Conservation (phyloP, 2,888 invertebrate species). For the Pyrgus malvae region DNA sequence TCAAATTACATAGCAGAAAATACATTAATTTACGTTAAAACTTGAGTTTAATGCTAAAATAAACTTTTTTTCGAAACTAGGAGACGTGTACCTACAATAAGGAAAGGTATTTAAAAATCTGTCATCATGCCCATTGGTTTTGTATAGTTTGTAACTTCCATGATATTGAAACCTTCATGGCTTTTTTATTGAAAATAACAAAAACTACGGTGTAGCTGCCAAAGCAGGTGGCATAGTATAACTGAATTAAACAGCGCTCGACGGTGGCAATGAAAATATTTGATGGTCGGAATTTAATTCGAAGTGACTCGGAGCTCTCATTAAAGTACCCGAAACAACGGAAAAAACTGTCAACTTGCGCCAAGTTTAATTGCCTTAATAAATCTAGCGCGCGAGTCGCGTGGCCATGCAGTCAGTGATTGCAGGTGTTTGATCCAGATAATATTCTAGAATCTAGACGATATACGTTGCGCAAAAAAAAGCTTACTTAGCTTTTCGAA, state of each 20-base stretch:
- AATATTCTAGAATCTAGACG: neutral
- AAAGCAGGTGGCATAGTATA: neutral
- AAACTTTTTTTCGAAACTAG: too few relatives aligned
- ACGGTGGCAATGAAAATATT: constrained; percentile 31
- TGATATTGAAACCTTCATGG: too few relatives aligned
- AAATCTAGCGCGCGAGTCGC: constrained; percentile 57
- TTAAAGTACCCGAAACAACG: constrained; percentile 72
- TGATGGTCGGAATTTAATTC: constrained; percentile 48
- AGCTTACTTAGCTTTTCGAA: too few relatives aligned
- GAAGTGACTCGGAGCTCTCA: constrained; percentile 56
- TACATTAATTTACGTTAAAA: too few relatives aligned
- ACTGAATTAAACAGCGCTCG: constrained; percentile 9
- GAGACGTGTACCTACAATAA: too few relatives aligned
- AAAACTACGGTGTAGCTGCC: neutral
- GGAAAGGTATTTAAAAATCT: too few relatives aligned
- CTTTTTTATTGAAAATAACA: too few relatives aligned
- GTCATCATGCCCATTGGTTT: too few relatives aligned
- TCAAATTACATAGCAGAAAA: too few relatives aligned
- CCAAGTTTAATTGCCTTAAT: constrained; percentile 78
- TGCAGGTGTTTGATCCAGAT: neutral
- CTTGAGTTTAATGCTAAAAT: too few relatives aligned
- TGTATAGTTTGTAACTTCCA: too few relatives aligned
- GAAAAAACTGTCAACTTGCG: constrained; percentile 75
- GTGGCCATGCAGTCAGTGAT: constrained; percentile 39
- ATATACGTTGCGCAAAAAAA: too few relatives aligned